A percentile compares a stretch with the other conserved stretches of the same genome.
phyloP scores from a whole-genome alignment of 2,797 vertebrate species.

The Enteromius paludinosus region DNA sequence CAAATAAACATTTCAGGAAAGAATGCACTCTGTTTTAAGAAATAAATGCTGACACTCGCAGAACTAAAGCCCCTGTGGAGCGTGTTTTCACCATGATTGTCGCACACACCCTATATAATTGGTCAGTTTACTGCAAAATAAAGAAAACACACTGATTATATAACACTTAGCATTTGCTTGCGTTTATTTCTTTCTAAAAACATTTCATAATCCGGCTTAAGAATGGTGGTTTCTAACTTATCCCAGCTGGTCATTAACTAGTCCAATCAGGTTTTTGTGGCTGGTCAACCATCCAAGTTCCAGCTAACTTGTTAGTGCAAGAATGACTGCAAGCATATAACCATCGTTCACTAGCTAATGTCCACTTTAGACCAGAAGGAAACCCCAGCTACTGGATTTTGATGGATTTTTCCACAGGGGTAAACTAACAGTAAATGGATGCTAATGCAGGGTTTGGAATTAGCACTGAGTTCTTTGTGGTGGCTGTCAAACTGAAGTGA shows the following conservation, averaged over 20 bases:
- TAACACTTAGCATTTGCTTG: neutral
- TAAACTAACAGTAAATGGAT: neutral
- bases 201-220: constrained; percentile 12
- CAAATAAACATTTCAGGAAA: constrained; percentile 49
- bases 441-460: neutral
- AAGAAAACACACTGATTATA: constrained; percentile 25
- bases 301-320: neutral
- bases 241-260: neutral
- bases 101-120: constrained; percentile 31
- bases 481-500: constrained; percentile 33
- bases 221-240: neutral
- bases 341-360: neutral
- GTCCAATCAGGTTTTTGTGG: neutral
- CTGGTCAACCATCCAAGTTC: neutral
- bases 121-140: constrained; percentile 16
- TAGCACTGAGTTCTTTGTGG: neutral
- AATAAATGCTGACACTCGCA: constrained; percentile 40
- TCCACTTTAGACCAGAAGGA: neutral
- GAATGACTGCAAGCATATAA: neutral
- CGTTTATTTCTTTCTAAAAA: neutral
- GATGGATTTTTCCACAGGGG: neutral
- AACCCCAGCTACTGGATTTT: neutral
- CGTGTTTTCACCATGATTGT: constrained; percentile 29
- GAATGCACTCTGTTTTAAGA: constrained; percentile 34
- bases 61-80: constrained; percentile 43